A percentile compares a stretch with the other conserved stretches of the same genome.
Evolutionary conservation across 1,140 invertebrate genomes (phyloP).

Genomic region (Drosophila watanabei): DNA sequence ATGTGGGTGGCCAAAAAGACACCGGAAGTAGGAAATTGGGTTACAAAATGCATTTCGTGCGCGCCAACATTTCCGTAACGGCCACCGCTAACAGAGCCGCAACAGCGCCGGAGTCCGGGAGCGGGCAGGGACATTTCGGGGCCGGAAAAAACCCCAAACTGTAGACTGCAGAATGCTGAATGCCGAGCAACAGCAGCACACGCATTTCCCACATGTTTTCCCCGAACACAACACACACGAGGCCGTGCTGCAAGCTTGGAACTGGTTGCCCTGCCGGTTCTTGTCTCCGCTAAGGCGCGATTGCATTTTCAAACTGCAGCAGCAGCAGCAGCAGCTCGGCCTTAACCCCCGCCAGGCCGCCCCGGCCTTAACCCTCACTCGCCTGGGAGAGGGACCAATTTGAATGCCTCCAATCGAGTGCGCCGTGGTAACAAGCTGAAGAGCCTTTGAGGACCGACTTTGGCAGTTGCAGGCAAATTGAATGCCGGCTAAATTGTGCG

Average conservation of each 20-base stretch:
- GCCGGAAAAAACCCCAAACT: constrained; percentile 19
- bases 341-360: neutral
- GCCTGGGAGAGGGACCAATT: constrained; percentile 3
- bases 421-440: constrained; percentile 29
- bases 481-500: constrained; percentile 53
- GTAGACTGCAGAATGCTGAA: neutral
- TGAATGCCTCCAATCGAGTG: constrained; percentile 29
- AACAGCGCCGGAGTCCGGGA: constrained; percentile 49
- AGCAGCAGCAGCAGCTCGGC: neutral
- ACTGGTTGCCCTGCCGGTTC: constrained; percentile 48
- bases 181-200: constrained; percentile 10
- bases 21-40: constrained; percentile 78
- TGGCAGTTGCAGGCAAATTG: constrained; percentile 39
- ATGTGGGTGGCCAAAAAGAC: constrained; percentile 58
- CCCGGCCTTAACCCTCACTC: constrained; percentile 5
- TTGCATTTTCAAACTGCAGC: constrained; percentile 64
- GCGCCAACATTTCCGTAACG: constrained; percentile 67
- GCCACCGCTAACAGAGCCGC: constrained; percentile 67
- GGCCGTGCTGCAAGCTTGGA: constrained; percentile 61
- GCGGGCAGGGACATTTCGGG: neutral
- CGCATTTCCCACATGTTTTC: constrained; percentile 35
- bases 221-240: constrained; percentile 38
- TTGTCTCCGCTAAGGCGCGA: constrained; percentile 65
- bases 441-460: constrained; percentile 20
- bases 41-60: constrained; percentile 79